phyloP scores from a whole-genome alignment of 2,113 vertebrate species.

The Ammodytes dubius region DNA sequence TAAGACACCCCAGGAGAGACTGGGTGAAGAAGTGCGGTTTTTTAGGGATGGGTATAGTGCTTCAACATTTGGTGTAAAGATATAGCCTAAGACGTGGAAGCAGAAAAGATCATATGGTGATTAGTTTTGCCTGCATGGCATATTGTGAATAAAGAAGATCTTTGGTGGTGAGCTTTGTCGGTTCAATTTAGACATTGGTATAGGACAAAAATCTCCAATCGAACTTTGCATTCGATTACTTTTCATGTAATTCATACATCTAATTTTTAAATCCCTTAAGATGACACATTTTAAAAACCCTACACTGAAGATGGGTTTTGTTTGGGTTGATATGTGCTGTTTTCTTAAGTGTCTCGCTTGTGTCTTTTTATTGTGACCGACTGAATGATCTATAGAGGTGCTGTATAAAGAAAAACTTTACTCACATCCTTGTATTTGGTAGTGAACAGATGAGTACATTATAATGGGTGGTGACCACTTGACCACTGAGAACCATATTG shows the following conservation, averaged over 20 bases:
- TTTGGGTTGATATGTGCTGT: neutral
- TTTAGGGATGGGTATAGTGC: slow-evolving; percentile 45
- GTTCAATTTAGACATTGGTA: neutral
- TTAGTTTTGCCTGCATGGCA: neutral
- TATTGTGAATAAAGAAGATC: neutral
- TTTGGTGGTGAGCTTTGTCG: neutral
- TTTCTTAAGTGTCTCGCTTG: neutral
- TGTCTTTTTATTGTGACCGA: neutral
- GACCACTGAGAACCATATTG: slow-evolving; percentile 15
- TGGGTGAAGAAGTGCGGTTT: slow-evolving; percentile 12
- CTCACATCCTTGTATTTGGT: neutral
- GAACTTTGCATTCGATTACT: neutral
- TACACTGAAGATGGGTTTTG: neutral
- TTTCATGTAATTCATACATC: neutral
- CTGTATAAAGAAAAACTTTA: neutral
- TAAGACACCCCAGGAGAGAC: slow-evolving; percentile 60
- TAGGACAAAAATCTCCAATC: neutral
- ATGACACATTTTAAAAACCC: neutral
- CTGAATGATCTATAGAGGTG: neutral
- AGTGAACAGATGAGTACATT: slow-evolving; percentile 10
- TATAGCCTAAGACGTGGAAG: neutral
- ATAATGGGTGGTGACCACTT: slow-evolving; percentile 16
- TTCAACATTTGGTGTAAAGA: slow-evolving; percentile 27
- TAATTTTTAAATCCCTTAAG: neutral
- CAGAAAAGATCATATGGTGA: neutral